These are phyloP conservation scores for Listronotus oregonensis DNA, from an alignment of 1,140 invertebrate genomes.

Conservation along the genomic window DNA sequence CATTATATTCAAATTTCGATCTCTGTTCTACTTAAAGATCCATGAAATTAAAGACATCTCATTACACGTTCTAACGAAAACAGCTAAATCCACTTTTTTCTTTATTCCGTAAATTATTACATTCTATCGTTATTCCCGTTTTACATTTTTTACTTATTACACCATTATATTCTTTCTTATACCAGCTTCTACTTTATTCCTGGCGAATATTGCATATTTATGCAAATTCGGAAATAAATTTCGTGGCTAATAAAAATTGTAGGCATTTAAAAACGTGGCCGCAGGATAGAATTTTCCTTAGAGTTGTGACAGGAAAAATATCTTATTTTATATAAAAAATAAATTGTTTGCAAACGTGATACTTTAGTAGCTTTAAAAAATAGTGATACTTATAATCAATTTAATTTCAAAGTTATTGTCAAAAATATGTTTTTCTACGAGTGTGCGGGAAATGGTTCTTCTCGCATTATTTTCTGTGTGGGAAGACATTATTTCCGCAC, in stretches of 20 bases:
- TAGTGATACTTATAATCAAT: too few relatives aligned
- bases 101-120: constrained; percentile 17
- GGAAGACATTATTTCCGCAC: too few relatives aligned
- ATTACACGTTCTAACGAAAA: constrained; percentile 9
- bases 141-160: constrained; percentile 24
- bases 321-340: too few relatives aligned
- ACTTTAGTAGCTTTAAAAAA: too few relatives aligned
- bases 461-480: too few relatives aligned
- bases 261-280: constrained; percentile 28
- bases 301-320: too few relatives aligned
- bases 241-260: constrained; percentile 33
- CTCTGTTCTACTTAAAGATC: neutral
- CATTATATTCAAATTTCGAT: too few relatives aligned
- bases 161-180: constrained; percentile 32
- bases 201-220: constrained; percentile 36
- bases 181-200: constrained; percentile 16
- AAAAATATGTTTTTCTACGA: too few relatives aligned
- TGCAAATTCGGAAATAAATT: constrained; percentile 33
- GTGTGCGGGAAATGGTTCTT: too few relatives aligned
- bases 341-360: too few relatives aligned
- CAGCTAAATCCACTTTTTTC: constrained; percentile 7
- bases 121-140: constrained; percentile 9
- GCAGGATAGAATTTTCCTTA: constrained; percentile 13
- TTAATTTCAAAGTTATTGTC: too few relatives aligned
- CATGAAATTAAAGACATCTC: constrained; percentile 11